A percentile compares a stretch with the other conserved stretches of the same genome.
These are phyloP conservation scores for Macrobrachium rosenbergii DNA, from an alignment of 1,140 invertebrate genomes.

Conservation along the genomic window DNA sequence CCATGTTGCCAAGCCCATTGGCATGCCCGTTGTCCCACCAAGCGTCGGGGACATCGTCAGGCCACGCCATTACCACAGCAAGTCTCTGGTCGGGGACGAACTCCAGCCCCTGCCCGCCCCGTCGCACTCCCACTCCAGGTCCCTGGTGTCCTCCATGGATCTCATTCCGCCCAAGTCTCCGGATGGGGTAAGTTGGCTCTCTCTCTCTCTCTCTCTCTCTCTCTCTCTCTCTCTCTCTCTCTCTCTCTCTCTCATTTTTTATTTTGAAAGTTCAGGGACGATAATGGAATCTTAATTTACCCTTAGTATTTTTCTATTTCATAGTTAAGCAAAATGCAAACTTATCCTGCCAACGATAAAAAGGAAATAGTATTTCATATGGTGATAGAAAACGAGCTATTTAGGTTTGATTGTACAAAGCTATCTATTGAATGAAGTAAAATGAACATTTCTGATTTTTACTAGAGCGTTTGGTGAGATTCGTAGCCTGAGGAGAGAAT, in stretches of 20 bases:
- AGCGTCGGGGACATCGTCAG: slow-evolving; percentile 45
- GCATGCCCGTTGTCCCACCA: slow-evolving; percentile 45
- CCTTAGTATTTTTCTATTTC: too few relatives aligned
- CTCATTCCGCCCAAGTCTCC: slow-evolving; percentile 34
- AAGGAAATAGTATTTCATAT: too few relatives aligned
- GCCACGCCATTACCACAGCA: slow-evolving; percentile 41
- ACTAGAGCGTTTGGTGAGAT: too few relatives aligned
- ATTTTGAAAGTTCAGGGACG: too few relatives aligned
- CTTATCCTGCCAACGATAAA: too few relatives aligned
- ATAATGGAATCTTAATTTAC: too few relatives aligned
- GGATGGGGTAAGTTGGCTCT: slow-evolving; percentile 30
- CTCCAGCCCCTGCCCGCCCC: slow-evolving; percentile 26
- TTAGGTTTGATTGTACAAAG: too few relatives aligned
- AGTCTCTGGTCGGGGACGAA: slow-evolving; percentile 46
- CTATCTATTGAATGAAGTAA: too few relatives aligned
- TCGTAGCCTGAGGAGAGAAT: too few relatives aligned
- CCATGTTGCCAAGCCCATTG: slow-evolving; percentile 26
- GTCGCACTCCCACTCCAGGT: slow-evolving; percentile 56
- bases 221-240: neutral
- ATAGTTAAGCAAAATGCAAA: too few relatives aligned
- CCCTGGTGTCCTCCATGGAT: slow-evolving; percentile 48
- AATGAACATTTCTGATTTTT: too few relatives aligned
- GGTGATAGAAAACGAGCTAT: too few relatives aligned
- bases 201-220: neutral
- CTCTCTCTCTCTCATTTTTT: neutral